A percentile compares a stretch with the other conserved stretches of the same genome.
Conservation (phyloP, 1,140 invertebrate genomes). For the Druon quercuslanigerum region DNA sequence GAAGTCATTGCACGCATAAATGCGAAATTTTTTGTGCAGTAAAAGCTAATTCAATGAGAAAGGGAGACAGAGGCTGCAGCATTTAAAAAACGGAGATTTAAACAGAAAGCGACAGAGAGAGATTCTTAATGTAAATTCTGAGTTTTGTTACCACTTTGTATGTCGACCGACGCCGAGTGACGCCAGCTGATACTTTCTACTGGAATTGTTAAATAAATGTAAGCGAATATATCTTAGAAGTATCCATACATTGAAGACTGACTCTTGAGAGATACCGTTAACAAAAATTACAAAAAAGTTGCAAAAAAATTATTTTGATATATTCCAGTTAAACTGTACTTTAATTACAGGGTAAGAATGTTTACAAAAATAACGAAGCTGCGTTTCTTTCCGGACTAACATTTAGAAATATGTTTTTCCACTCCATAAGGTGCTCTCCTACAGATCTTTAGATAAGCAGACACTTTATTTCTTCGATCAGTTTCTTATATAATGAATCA, state of each 20-base stretch:
- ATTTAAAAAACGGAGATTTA: slow-evolving; percentile 37
- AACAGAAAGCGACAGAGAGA: slow-evolving; percentile 31
- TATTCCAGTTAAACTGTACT: too few relatives aligned
- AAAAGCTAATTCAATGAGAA: slow-evolving; percentile 44
- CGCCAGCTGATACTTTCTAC: slow-evolving; percentile 36
- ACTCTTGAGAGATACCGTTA: background rate
- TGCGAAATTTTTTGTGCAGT: slow-evolving; percentile 41
- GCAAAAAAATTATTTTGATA: background rate
- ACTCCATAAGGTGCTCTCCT: background rate
- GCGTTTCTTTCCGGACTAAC: background rate
- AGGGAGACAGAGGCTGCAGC: slow-evolving; percentile 41
- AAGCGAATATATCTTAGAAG: background rate
- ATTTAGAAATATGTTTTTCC: background rate
- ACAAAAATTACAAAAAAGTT: background rate
- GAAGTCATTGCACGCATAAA: slow-evolving; percentile 60
- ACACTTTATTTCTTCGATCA: slow-evolving; percentile 16
- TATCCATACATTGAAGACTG: background rate
- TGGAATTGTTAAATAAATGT: slow-evolving; percentile 14
- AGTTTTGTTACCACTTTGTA: slow-evolving; percentile 55
- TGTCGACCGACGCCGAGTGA: slow-evolving; percentile 45
- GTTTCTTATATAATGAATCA: slow-evolving; percentile 4
- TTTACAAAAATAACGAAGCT: background rate
- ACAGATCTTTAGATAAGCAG: background rate
- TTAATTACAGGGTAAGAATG: background rate
- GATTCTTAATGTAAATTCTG: slow-evolving; percentile 57